Evolutionary conservation across 2,888 invertebrate genomes (phyloP), one percentile per base, ranked within the genome.

Genomic region (Lasioglossum vierecki): DNA sequence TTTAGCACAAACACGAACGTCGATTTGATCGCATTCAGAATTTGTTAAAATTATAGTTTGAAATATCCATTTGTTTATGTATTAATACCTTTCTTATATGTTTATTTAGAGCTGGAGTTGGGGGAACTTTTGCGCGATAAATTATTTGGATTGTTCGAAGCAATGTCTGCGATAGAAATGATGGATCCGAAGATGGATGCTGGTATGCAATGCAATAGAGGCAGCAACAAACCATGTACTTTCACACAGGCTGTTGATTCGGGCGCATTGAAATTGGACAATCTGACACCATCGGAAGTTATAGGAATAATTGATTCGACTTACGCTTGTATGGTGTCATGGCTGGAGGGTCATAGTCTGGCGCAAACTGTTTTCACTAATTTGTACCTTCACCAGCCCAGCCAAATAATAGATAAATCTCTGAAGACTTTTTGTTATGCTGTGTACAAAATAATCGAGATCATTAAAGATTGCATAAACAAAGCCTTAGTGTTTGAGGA

Each of bases 171-270:
- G 0, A 99, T 99, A 92, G 99, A 99, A 95, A 99, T 99, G 98
- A 99, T 99, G 99, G 99, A 99, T 95, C 99, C 99, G 0, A 99
- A 99, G 96, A 99, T 99, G 99, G 99, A 99, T 96, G 99, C 99
- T 1, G 99, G 99, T 9, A 99, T 99, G 99, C 96, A 98, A 88
- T 99, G 99, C 94, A 99, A 99, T 94, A 96, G 98, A 88, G 98
- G 98, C 22, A 97, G 97, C 92, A 97, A 98, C 82, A 98, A 98
- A 93, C 97, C 98, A 9, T 96, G 98, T 70, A 98, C 97, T 82
- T 98, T 99, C 93, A 97, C 98, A 89, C 98, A 98, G 93, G 98
- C 98, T 77, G 97, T 98, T 49, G 96, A 97, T 97, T 97, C 97
- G 90, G 97, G 97, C 8, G 96, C 97, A 87, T 95, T 99, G 68